Conservation (phyloP, 2,797 vertebrate genomes). For the Sebastes aleutianus region DNA sequence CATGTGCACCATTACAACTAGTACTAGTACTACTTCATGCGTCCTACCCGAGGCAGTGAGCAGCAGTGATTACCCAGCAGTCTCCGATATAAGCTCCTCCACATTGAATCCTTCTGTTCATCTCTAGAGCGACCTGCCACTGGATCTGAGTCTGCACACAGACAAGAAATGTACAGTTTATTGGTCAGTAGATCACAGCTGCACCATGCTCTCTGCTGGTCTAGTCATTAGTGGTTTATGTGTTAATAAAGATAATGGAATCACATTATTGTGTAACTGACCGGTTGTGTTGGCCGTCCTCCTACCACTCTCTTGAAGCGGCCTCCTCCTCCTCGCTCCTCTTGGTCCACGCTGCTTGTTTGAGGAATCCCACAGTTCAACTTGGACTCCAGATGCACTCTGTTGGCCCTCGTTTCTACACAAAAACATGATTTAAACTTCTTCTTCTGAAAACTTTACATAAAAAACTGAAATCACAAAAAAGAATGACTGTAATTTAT, state of each 20-base stretch:
- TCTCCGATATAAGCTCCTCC: conserved; percentile 92
- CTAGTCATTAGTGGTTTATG: too few relatives aligned
- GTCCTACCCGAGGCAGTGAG: conserved; percentile 92
- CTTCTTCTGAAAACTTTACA: too few relatives aligned
- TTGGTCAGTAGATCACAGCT: too few relatives aligned
- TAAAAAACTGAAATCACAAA: too few relatives aligned
- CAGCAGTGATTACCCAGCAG: conserved; percentile 94
- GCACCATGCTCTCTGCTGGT: too few relatives aligned
- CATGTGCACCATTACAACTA: too few relatives aligned
- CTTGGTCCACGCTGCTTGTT: conserved; percentile 40
- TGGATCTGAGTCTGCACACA: conserved; percentile 89
- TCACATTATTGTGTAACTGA: conserved; percentile 36
- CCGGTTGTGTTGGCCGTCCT: conserved; percentile 66
- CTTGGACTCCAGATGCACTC: conserved; percentile 72
- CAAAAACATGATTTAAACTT: not conserved
- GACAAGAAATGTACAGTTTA: too few relatives aligned
- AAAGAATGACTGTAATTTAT: too few relatives aligned
- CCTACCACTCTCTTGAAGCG: conserved; percentile 74
- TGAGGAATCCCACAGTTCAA: conserved; percentile 80
- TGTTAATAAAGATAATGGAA: too few relatives aligned
- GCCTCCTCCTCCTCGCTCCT: conserved; percentile 20
- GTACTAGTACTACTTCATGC: not conserved
- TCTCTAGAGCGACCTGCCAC: conserved; percentile 91
- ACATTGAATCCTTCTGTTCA: conserved; percentile 77
- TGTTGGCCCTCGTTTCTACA: conserved; percentile 30